Conservation (phyloP, 23 tunicate species). For the Clavelina lepadiformis region DNA sequence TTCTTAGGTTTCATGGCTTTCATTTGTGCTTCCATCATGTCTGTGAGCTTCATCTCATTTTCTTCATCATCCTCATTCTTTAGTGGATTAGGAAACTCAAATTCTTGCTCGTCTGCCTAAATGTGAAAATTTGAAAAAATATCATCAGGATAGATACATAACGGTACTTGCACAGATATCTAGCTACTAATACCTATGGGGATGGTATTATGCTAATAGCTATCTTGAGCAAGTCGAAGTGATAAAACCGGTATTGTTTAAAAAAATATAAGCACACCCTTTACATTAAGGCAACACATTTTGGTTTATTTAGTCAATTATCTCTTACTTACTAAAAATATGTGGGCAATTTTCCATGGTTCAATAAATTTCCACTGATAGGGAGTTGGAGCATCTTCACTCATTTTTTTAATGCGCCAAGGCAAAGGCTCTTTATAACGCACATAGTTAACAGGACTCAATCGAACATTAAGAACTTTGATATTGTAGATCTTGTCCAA, state of each 20-base stretch:
- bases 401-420: neutral
- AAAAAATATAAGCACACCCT: no score
- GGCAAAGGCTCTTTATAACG: slow-evolving; percentile 33
- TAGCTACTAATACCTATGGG: no score
- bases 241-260: no score
- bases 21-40: slow-evolving; percentile 25
- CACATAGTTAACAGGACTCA: slow-evolving; percentile 46
- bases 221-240: no score
- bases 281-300: no score
- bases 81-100: slow-evolving; percentile 55
- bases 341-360: slow-evolving; percentile 89
- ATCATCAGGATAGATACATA: neutral
- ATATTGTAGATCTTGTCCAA: slow-evolving; percentile 71
- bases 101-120: slow-evolving; percentile 55
- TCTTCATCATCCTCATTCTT: slow-evolving; percentile 28
- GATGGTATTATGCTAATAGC: no score
- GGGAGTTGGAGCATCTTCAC: neutral
- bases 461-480: slow-evolving; percentile 32
- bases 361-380: slow-evolving; percentile 73
- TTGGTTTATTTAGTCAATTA: no score
- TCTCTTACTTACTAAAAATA: slow-evolving; percentile 63
- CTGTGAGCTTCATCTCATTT: slow-evolving; percentile 10
- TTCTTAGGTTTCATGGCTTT: neutral
- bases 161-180: neutral
- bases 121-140: neutral